Conservation (phyloP, 2,888 invertebrate genomes). For the Resseliella maxima region DNA sequence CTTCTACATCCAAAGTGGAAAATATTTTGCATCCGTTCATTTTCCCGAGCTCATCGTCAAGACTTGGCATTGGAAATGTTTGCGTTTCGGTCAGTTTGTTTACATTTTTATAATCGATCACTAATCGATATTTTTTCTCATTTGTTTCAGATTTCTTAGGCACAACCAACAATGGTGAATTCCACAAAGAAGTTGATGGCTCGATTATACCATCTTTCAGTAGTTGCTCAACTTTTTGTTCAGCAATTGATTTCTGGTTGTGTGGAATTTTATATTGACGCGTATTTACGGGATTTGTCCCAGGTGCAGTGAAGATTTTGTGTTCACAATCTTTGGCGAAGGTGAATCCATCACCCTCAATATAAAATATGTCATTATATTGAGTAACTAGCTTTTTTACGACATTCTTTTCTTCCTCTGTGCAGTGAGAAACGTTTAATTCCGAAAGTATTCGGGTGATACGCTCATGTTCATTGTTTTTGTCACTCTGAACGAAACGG, state of each 20-base stretch:
- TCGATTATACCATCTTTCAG: constrained; percentile 61
- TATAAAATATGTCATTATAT: background rate
- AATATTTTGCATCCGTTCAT: background rate
- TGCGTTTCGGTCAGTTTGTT: background rate
- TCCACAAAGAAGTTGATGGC: constrained; percentile 60
- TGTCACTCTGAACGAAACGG: background rate
- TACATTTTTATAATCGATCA: background rate
- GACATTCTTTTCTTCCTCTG: background rate
- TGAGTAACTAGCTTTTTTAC: background rate
- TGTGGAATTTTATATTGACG: background rate
- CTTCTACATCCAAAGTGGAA: background rate
- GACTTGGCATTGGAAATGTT: background rate
- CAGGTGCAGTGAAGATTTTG: background rate
- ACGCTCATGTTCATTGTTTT: background rate
- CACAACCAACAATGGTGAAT: constrained; percentile 60
- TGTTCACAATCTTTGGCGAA: background rate
- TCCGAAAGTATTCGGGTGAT: background rate
- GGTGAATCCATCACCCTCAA: background rate
- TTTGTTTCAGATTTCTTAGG: constrained; percentile 63
- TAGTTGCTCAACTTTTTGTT: constrained; percentile 61
- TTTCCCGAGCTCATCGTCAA: background rate
- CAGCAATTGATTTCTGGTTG: background rate
- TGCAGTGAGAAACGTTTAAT: background rate
- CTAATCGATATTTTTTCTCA: background rate
- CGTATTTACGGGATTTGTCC: background rate